Percentiles rank a stretch among this genome's conserved stretches.
These are phyloP conservation scores for Candoia aspera DNA, from an alignment of 2,113 vertebrate species.

Conservation along the genomic window DNA sequence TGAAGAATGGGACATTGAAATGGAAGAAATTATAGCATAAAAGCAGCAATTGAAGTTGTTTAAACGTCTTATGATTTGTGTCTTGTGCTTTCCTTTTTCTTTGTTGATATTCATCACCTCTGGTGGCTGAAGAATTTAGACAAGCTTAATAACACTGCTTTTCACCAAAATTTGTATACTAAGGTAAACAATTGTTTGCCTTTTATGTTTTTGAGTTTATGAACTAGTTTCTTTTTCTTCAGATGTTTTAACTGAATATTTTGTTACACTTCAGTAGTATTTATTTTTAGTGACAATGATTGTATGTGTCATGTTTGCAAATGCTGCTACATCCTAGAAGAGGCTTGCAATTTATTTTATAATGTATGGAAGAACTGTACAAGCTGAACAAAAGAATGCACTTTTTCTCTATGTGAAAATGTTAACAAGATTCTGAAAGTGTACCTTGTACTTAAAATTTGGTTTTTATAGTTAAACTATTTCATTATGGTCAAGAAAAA, in stretches of 20 bases:
- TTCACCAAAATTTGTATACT: constrained; percentile 77
- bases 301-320: constrained; percentile 77
- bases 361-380: constrained; percentile 74
- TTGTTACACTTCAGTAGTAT: constrained; percentile 78
- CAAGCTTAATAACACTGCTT: constrained; percentile 80
- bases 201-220: constrained; percentile 69
- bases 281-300: constrained; percentile 80
- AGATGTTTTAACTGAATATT: constrained; percentile 71
- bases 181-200: constrained; percentile 78
- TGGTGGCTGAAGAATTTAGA: constrained; percentile 95
- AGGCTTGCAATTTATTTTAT: constrained; percentile 73
- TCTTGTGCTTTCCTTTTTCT: constrained; percentile 76
- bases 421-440: constrained; percentile 71
- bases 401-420: constrained; percentile 71
- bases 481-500: constrained; percentile 55
- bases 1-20: constrained; percentile 63
- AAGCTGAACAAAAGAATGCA: constrained; percentile 73
- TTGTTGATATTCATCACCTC: constrained; percentile 79
- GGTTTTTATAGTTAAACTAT: constrained; percentile 64
- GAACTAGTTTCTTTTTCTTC: constrained; percentile 73
- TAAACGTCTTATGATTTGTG: constrained; percentile 66
- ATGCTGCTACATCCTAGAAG: constrained; percentile 73
- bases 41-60: constrained; percentile 66
- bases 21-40: constrained; percentile 64
- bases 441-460: constrained; percentile 61